A percentile compares a stretch with the other conserved stretches of the same genome.
Evolutionary conservation across 1,140 invertebrate species (phyloP).

Genomic region (Drosophila gunungcola): DNA sequence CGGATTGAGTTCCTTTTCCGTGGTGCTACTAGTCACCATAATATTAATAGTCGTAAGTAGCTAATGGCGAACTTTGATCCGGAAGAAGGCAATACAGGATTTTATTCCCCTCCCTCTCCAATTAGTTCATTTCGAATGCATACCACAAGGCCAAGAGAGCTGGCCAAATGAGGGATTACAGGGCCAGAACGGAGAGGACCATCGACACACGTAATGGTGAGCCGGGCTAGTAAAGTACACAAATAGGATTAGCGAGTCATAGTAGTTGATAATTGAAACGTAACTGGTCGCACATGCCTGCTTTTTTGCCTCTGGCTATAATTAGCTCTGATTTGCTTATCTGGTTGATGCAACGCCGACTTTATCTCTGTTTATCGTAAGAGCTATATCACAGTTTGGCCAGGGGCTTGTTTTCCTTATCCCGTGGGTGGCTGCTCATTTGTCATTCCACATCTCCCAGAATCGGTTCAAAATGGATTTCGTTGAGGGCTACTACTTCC

Average conservation of each 20-base stretch:
- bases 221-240: slow-evolving; percentile 1
- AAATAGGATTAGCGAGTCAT: slow-evolving; percentile 3
- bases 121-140: slow-evolving; percentile 32
- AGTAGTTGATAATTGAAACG: slow-evolving; percentile 4
- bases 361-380: slow-evolving; percentile 47
- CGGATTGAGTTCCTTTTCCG: slow-evolving; percentile 1
- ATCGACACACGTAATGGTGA: slow-evolving; percentile 22
- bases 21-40: slow-evolving; percentile 25
- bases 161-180: background rate
- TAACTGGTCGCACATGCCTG: slow-evolving; percentile 24
- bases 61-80: background rate
- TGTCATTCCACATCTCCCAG: slow-evolving; percentile 17
- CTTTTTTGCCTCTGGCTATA: slow-evolving; percentile 21
- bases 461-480: slow-evolving; percentile 35
- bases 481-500: slow-evolving; percentile 53
- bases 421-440: slow-evolving; percentile 21
- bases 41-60: slow-evolving; percentile 35
- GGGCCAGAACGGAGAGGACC: background rate
- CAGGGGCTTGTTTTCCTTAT: slow-evolving; percentile 6
- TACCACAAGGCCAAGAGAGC: slow-evolving; percentile 23
- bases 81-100: background rate
- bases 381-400: slow-evolving; percentile 8
- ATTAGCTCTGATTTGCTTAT: slow-evolving; percentile 52
- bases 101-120: background rate
- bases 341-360: slow-evolving; percentile 44